Evolutionary conservation across 2,888 invertebrate genomes (phyloP), one percentile per base, ranked within the genome.

Genomic region (Idaea aversata): DNA sequence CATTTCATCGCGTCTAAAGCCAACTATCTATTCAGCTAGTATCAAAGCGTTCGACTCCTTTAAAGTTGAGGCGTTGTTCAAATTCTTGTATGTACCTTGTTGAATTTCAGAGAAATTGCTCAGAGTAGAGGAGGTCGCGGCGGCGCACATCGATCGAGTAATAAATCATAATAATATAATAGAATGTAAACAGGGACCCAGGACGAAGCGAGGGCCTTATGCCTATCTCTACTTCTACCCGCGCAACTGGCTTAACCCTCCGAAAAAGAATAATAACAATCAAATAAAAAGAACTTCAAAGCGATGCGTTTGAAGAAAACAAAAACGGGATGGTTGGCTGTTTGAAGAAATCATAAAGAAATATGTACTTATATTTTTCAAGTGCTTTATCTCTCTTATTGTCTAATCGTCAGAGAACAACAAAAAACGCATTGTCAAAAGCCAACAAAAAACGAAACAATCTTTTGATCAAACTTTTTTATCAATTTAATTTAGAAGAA

Each of bases 121-220:
- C 76, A 77, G 83, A 72, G 34, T 69, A 75, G 77, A 72, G 70
- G 76, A 74, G 65, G 74, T 72, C 75, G 71, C 76, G 72, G 75
- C 76, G 79, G 76, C 81, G 79, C 78, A 80, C 86, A 86, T 88
- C 90, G 88, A 91, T 91, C 88, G 84, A 90, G 88, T 80, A 87
- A 91, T 90, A 90, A 91, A 91, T 91, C 89, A 91, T 87, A 86
- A 87, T 87, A 87, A 88, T 88, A 88, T 88, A 88, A 91, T 90
- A 87, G 86, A 88, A 87, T 85, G 87, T 89, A 90, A 90, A 90
- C 89, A 89, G 85, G 78, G 78, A 76, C 77, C 80, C 74, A 25
- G 25, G 25, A 25, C 72, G 75, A 70, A 76, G 77, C 77, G 75
- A 59, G 65, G 62, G 64, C 78, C 75, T 67, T 75, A 73, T 75